Evolutionary conservation across 23 tunicate species (phyloP), one percentile per base, ranked within the genome.

Genomic region (Diplosoma virens): DNA sequence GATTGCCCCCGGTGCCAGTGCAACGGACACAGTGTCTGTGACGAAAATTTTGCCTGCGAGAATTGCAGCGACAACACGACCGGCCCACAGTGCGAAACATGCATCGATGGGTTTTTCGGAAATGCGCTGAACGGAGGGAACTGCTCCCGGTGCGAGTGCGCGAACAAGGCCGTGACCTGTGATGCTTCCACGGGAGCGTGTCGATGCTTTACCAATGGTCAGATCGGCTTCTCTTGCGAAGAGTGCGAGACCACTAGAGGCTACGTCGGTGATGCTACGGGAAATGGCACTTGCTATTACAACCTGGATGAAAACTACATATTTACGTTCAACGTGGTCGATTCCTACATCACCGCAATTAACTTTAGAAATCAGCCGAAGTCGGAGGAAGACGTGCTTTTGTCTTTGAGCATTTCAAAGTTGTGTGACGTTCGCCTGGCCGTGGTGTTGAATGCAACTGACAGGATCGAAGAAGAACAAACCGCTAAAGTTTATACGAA

Each of bases 211-310:
- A 88, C 91, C 0, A 88, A 88, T 47, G 95, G 91, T 11, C 82
- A 79, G 55, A 58, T 61, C 9, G 99, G 95, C 14, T 17, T 9
- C 7, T 33, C 64, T 0, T 86, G 93, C 58, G 88, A 86, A 33
- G 18, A 35, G 33, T 86, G 94, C 31, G 83, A 84, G 0, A 23
- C 34, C 27, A 31, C 32, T 31, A 25, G 58, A 28, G 80, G 77
- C 27, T 87, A 93, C 50, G 24, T 33, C 25, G 93, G 93, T 16
- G 77, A 84, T 59, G 84, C 90, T 2, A 31, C 79, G 9, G 79
- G 80, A 35, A 88, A 95, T 52, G 95, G 95, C 18, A 87, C 99
- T 41, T 95, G 99, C 52, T 95, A 61, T 53, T 95, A 95, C 77
- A 50, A 33, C 21, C 25, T 95, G 2, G 32, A 33, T 3, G 65